A percentile compares a stretch with the other conserved stretches of the same genome.
Evolutionary conservation across 2,113 vertebrate species (phyloP).

Genomic region (Axis porcinus): DNA sequence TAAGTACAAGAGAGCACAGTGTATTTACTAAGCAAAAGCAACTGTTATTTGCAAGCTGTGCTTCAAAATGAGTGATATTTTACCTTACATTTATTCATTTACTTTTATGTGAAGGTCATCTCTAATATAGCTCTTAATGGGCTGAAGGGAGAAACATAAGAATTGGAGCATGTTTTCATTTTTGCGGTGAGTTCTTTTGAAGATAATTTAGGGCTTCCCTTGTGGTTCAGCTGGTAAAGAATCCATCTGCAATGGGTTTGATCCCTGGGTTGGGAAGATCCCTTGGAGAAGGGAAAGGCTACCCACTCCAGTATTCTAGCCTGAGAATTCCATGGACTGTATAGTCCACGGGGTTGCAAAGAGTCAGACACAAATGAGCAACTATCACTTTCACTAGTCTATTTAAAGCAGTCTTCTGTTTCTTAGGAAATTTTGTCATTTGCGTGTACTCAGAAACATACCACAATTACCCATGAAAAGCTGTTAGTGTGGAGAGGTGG

Average conservation of each 20-base stretch:
- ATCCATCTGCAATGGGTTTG: neutral
- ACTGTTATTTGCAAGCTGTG: neutral
- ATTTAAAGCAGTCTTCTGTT: neutral
- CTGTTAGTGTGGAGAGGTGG: neutral
- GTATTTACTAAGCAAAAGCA: neutral
- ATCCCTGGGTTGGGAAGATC: neutral
- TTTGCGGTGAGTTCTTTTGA: conserved; percentile 37
- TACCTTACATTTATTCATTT: neutral
- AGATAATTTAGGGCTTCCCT: neutral
- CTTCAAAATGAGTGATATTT: neutral
- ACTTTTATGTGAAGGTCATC: neutral
- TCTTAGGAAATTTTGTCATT: neutral
- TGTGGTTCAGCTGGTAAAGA: neutral
- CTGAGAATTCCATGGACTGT: neutral
- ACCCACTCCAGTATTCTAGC: neutral
- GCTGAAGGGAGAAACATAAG: neutral
- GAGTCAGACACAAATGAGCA: neutral
- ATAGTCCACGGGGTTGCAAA: neutral
- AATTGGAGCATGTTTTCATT: conserved; percentile 1
- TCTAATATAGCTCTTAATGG: neutral
- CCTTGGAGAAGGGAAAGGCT: neutral
- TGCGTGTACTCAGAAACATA: neutral
- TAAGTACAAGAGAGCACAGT: neutral
- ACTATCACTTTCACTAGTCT: neutral
- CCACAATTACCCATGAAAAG: accelerated